Evolutionary conservation across 1,140 invertebrate genomes (phyloP).

Genomic region (Drepana arcuata): DNA sequence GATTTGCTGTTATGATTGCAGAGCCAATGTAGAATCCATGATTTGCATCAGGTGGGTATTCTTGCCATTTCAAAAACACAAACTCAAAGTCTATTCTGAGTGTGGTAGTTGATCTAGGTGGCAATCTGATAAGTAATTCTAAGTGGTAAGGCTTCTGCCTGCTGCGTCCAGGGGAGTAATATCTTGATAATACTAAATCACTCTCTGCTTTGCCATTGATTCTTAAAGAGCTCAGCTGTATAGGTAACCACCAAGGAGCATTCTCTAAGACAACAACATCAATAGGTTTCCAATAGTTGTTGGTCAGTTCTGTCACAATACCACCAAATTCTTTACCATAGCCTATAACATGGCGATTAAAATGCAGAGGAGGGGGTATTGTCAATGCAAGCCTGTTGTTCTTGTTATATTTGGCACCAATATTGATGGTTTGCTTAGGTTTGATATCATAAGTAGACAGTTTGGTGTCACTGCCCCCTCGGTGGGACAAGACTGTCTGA

Average conservation of each 20-base stretch:
- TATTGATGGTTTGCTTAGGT: slow-evolving; percentile 76
- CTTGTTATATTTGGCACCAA: slow-evolving; percentile 71
- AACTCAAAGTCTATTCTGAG: slow-evolving; percentile 94
- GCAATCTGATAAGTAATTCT: slow-evolving; percentile 88
- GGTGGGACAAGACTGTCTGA: slow-evolving; percentile 71
- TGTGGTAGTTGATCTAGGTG: slow-evolving; percentile 84
- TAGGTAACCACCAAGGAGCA: slow-evolving; percentile 94
- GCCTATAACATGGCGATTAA: slow-evolving; percentile 87
- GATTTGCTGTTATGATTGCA: slow-evolving; percentile 83
- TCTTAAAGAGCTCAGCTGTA: slow-evolving; percentile 92
- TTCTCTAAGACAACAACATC: slow-evolving; percentile 83
- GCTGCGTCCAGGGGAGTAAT: slow-evolving; percentile 84
- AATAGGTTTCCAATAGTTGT: slow-evolving; percentile 81
- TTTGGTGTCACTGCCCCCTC: slow-evolving; percentile 77
- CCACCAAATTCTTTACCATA: slow-evolving; percentile 90
- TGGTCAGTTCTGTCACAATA: slow-evolving; percentile 85
- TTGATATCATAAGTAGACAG: slow-evolving; percentile 81
- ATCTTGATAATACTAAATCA: slow-evolving; percentile 79
- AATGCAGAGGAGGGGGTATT: slow-evolving; percentile 80
- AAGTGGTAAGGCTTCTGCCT: slow-evolving; percentile 88
- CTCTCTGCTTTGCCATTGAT: slow-evolving; percentile 74
- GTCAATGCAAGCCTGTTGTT: slow-evolving; percentile 53
- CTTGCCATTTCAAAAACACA: slow-evolving; percentile 97
- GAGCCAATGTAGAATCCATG: slow-evolving; percentile 96
- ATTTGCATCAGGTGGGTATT: slow-evolving; percentile 99